These are phyloP conservation scores for Sebastes schlegelii DNA, from an alignment of 2,113 vertebrate species.

Conservation along the genomic window DNA sequence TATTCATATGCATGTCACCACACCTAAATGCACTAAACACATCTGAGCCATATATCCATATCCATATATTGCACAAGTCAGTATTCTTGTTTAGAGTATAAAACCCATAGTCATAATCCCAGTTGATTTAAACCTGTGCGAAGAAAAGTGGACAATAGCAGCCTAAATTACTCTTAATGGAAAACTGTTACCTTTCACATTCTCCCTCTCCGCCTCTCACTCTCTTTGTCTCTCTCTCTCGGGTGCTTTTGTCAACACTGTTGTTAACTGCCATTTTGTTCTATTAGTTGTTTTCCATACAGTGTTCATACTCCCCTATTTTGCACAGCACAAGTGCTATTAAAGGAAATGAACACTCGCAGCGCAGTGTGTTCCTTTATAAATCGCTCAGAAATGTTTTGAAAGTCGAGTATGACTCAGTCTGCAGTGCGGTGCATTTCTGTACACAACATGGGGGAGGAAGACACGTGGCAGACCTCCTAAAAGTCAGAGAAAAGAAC, in stretches of 20 bases:
- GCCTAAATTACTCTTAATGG: constrained; percentile 25
- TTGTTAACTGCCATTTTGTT: constrained; percentile 53
- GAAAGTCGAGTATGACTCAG: constrained; percentile 65
- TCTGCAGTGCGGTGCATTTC: constrained; percentile 31
- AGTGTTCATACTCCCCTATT: constrained; percentile 41
- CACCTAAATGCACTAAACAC: not conserved
- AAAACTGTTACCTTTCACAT: not conserved
- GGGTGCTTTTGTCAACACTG: constrained; percentile 38
- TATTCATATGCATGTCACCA: not conserved
- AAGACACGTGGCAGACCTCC: constrained; percentile 14
- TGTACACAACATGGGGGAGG: constrained; percentile 46
- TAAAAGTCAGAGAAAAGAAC: constrained; percentile 13
- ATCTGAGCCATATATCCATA: not conserved
- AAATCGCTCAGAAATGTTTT: constrained; percentile 47
- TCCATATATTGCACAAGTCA: not conserved
- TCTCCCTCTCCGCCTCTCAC: not conserved
- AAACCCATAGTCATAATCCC: constrained; percentile 15
- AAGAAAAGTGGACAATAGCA: constrained; percentile 16
- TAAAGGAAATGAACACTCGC: constrained; percentile 69
- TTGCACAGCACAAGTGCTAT: constrained; percentile 66
- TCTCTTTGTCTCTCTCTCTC: constrained; percentile 16
- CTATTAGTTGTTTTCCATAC: constrained; percentile 55
- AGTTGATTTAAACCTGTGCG: constrained; percentile 34
- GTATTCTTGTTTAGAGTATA: constrained; percentile 3
- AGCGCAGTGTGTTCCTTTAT: constrained; percentile 43